These are phyloP conservation scores for Diabrotica balteata DNA, from an alignment of 2,888 invertebrate genomes.

Conservation along the genomic window DNA sequence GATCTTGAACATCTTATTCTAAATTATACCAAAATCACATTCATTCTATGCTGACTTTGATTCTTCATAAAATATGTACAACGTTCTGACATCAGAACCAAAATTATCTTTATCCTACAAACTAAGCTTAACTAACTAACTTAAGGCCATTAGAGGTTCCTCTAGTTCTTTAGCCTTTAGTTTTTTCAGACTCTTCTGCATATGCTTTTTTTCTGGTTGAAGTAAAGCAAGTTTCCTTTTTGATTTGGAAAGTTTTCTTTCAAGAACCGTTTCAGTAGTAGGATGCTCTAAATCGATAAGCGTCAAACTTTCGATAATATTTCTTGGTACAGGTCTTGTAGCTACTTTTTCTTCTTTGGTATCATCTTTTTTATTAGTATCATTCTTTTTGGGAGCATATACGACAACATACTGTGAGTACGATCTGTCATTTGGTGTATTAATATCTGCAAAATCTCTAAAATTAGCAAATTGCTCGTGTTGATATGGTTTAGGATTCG, in stretches of 20 bases:
- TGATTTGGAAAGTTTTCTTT: slow-evolving; percentile 66
- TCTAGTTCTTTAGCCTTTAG: slow-evolving; percentile 61
- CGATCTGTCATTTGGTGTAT: slow-evolving; percentile 80
- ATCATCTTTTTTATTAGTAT: slow-evolving; percentile 64
- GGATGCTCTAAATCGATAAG: slow-evolving; percentile 69
- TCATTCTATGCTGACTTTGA: slow-evolving; percentile 15
- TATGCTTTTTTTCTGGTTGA: slow-evolving; percentile 64
- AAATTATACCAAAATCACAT: slow-evolving; percentile 17
- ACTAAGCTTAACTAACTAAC: slow-evolving; percentile 56
- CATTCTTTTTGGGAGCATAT: slow-evolving; percentile 75
- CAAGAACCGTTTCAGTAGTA: slow-evolving; percentile 42
- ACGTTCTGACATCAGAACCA: slow-evolving; percentile 12
- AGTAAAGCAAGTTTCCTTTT: slow-evolving; percentile 71
- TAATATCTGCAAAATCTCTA: slow-evolving; percentile 89
- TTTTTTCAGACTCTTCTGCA: slow-evolving; percentile 58
- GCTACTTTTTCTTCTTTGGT: slow-evolving; percentile 52
- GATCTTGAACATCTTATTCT: slow-evolving; percentile 4
- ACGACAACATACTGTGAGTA: slow-evolving; percentile 86
- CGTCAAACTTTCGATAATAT: slow-evolving; percentile 82
- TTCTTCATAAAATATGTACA: slow-evolving; percentile 25
- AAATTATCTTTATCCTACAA: not conserved
- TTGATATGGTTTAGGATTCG: slow-evolving; percentile 72
- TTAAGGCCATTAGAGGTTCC: slow-evolving; percentile 73
- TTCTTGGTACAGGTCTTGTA: slow-evolving; percentile 63
- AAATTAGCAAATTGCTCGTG: slow-evolving; percentile 89